phyloP scores from a whole-genome alignment of 2,888 invertebrate genomes.

The Drosophila putrida region DNA sequence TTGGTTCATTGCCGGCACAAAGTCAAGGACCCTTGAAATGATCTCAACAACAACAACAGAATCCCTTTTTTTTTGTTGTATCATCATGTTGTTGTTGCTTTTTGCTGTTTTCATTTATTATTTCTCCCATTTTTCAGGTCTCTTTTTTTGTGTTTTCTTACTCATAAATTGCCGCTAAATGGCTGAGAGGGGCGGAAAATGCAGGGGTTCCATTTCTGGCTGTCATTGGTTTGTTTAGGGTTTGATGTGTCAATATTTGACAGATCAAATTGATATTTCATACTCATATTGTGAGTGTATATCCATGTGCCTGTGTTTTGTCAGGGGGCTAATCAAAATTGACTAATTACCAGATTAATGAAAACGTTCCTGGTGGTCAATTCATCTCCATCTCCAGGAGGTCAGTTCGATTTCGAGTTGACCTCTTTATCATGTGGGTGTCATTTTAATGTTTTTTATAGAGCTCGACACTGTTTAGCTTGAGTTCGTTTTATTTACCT shows the following conservation, averaged over 20 bases:
- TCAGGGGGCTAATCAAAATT: constrained; percentile 55
- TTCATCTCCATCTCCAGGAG: constrained; percentile 36
- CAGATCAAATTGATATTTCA: constrained; percentile 82
- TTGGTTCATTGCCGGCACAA: constrained; percentile 62
- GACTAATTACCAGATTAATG: constrained; percentile 74
- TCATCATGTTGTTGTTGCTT: constrained; percentile 24
- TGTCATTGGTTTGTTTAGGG: constrained; percentile 84
- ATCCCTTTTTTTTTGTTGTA: constrained; percentile 45
- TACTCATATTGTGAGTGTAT: constrained; percentile 59
- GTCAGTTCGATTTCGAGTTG: constrained; percentile 22
- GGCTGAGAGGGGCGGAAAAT: constrained; percentile 37
- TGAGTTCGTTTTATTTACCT: too few relatives aligned
- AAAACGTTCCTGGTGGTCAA: constrained; percentile 43
- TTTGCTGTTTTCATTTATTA: constrained; percentile 73
- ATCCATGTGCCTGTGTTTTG: constrained; percentile 48
- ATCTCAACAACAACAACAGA: constrained; percentile 65
- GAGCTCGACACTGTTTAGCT: too few relatives aligned
- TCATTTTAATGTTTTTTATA: not conserved
- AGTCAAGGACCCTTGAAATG: constrained; percentile 85
- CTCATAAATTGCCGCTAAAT: constrained; percentile 80
- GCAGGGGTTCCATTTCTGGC: constrained; percentile 54
- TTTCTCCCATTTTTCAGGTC: constrained; percentile 69
- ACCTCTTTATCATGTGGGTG: constrained; percentile 13
- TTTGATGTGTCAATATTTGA: constrained; percentile 84
- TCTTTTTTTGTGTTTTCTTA: constrained; percentile 77